Evolutionary conservation across 2,888 invertebrate species (phyloP).

Genomic region (Automeris io): DNA sequence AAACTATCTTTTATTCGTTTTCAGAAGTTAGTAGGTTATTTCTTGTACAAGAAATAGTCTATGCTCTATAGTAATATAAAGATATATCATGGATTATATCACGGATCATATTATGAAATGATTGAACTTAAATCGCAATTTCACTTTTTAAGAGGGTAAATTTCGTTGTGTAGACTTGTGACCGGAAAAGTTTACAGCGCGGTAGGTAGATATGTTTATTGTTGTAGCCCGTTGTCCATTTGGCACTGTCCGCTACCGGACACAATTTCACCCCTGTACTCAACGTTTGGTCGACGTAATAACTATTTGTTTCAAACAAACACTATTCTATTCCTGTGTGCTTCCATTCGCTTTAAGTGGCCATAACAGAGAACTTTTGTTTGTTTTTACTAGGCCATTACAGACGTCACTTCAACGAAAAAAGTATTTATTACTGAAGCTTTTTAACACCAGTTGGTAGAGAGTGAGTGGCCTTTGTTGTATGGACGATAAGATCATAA

Average conservation of each 20-base stretch:
- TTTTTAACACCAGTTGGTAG: too few relatives aligned
- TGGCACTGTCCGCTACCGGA: conserved; percentile 10
- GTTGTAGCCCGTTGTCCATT: conserved; percentile 15
- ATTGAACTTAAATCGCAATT: too few relatives aligned
- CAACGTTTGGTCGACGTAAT: conserved; percentile 19
- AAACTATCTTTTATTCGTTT: too few relatives aligned
- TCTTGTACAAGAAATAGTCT: too few relatives aligned
- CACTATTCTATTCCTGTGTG: conserved; percentile 47
- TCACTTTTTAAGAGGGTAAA: not conserved
- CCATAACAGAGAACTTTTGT: conserved; percentile 41
- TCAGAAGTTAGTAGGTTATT: too few relatives aligned
- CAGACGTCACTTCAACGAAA: conserved; percentile 29
- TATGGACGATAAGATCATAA: too few relatives aligned
- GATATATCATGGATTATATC: too few relatives aligned
- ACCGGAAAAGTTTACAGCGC: not conserved
- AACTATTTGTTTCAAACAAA: conserved; percentile 45
- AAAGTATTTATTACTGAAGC: conserved; percentile 10
- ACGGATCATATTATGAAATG: too few relatives aligned
- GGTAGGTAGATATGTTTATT: conserved; percentile 19
- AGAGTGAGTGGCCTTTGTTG: too few relatives aligned
- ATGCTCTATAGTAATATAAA: too few relatives aligned
- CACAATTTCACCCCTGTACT: conserved; percentile 13
- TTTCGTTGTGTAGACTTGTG: not conserved
- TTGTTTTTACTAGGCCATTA: conserved; percentile 35
- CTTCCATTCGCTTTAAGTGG: conserved; percentile 37